Conservation (phyloP, 2,797 vertebrate genomes). For the Selene dorsalis region DNA sequence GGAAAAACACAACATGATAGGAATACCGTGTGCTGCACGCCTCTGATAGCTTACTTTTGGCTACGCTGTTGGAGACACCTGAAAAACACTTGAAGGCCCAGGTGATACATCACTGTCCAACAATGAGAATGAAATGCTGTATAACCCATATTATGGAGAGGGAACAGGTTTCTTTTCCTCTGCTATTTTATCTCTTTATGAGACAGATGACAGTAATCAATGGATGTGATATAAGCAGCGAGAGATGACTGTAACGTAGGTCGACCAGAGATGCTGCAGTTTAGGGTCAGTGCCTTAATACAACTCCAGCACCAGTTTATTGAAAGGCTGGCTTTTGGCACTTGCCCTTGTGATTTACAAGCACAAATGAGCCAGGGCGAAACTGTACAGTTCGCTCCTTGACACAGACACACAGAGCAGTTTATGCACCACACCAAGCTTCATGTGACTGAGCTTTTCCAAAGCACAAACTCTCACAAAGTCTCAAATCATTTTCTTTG, state of each 20-base stretch:
- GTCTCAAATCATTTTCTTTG: conserved; percentile 43
- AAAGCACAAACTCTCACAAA: conserved; percentile 15
- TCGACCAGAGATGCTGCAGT: background rate
- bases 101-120: background rate
- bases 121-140: background rate
- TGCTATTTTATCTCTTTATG: background rate
- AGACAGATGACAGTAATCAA: background rate
- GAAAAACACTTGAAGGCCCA: background rate
- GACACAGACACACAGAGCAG: background rate
- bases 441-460: conserved; percentile 59
- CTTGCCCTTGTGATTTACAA: background rate
- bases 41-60: background rate
- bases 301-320: background rate
- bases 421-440: conserved; percentile 14
- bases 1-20: conserved; percentile 34
- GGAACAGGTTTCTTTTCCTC: background rate
- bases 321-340: background rate
- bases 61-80: background rate
- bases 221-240: background rate
- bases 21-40: conserved; percentile 1
- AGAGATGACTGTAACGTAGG: background rate
- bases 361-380: background rate
- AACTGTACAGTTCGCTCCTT: background rate
- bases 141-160: background rate
- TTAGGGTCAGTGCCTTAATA: conserved; percentile 9